Evolutionary conservation across 2,888 invertebrate species (phyloP).

Genomic region (Hipparchia sbordonii): DNA sequence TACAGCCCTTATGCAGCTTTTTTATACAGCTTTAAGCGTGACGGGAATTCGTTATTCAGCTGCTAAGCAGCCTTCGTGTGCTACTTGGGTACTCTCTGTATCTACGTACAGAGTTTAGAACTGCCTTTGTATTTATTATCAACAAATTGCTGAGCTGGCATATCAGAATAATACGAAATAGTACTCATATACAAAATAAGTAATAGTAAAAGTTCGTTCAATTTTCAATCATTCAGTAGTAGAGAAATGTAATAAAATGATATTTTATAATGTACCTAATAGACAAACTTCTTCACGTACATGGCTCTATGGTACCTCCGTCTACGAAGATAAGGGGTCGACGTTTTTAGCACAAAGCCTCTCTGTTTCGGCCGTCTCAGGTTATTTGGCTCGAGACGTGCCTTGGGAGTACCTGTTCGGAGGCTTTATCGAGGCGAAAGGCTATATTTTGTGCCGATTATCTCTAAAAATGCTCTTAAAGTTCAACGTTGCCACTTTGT

Average conservation of each 20-base stretch:
- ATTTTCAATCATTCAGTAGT: no score
- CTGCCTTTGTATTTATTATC: not conserved
- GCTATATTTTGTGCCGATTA: conserved; percentile 76
- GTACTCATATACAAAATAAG: no score
- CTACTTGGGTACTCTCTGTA: no score
- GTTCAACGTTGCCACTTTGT: conserved; percentile 57
- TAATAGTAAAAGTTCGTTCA: no score
- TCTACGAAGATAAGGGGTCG: conserved; percentile 78
- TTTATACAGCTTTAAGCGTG: no score
- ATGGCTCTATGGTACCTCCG: conserved; percentile 70
- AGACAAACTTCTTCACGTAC: conserved; percentile 38
- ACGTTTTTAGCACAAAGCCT: conserved; percentile 81
- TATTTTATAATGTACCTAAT: not conserved
- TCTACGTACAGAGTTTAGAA: no score
- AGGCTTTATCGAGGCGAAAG: conserved; percentile 66
- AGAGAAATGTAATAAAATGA: no score
- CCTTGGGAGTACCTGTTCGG: conserved; percentile 72
- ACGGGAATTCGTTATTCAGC: no score
- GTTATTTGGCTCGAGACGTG: conserved; percentile 77
- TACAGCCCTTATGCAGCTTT: no score
- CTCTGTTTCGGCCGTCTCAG: conserved; percentile 77
- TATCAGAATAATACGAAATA: no score
- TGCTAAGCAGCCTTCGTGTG: no score
- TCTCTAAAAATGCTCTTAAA: conserved; percentile 70
- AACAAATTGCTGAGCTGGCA: no score